A percentile compares a stretch with the other conserved stretches of the same genome.
phyloP scores from a whole-genome alignment of 1,140 invertebrate species.

The Hetaerina americana region DNA sequence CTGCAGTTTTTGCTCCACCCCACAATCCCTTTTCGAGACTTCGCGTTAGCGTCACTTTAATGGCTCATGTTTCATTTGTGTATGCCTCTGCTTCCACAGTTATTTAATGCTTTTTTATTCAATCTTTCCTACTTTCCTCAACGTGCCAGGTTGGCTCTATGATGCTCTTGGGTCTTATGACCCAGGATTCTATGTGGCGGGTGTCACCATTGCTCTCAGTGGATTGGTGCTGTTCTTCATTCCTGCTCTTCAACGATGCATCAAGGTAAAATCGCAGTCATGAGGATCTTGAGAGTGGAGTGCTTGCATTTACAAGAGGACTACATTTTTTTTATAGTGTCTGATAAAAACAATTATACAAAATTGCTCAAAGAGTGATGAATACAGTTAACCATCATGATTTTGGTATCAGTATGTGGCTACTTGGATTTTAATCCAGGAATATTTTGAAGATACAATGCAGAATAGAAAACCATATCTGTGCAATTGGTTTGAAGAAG shows the following conservation, averaged over 20 bases:
- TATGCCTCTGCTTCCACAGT: too few relatives aligned
- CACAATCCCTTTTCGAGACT: too few relatives aligned
- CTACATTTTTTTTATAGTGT: background rate
- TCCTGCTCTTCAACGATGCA: constrained; percentile 54
- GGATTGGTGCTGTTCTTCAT: constrained; percentile 80
- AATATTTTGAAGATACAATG: too few relatives aligned
- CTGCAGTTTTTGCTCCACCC: too few relatives aligned
- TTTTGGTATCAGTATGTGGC: too few relatives aligned
- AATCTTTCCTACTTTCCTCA: too few relatives aligned
- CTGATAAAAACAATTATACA: background rate
- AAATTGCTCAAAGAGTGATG: background rate
- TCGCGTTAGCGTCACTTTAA: too few relatives aligned
- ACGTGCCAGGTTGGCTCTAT: constrained; percentile 71
- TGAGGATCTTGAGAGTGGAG: background rate
- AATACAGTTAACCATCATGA: background rate
- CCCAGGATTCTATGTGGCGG: constrained; percentile 70
- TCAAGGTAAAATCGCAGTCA: background rate
- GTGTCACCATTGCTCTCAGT: constrained; percentile 67
- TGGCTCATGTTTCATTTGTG: too few relatives aligned
- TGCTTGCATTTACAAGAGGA: background rate
- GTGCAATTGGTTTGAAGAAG: too few relatives aligned
- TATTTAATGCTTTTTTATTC: too few relatives aligned
- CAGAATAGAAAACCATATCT: too few relatives aligned
- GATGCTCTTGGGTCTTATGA: constrained; percentile 65
- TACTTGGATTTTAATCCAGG: too few relatives aligned